phyloP scores from a whole-genome alignment of 2,888 invertebrate species.

The Patella caerulea region DNA sequence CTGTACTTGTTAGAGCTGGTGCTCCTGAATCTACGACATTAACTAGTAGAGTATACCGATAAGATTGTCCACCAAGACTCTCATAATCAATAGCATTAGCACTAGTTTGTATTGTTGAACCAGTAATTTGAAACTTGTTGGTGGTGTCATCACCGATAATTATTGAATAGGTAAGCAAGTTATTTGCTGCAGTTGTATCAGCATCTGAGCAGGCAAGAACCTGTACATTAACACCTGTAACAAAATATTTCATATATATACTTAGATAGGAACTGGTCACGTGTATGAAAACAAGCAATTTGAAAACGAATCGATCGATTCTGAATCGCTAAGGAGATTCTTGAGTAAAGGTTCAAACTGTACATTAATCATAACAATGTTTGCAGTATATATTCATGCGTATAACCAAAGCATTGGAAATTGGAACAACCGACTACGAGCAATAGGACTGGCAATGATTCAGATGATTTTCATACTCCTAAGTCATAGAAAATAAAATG shows the following conservation, averaged over 20 bases:
- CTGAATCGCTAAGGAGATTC: no score
- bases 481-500: no score
- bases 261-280: neutral
- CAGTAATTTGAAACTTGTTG: slow-evolving; percentile 32
- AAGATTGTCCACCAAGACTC: neutral
- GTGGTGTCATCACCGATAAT: slow-evolving; percentile 39
- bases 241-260: neutral
- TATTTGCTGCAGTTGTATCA: slow-evolving; percentile 36
- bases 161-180: slow-evolving; percentile 36
- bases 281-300: no score
- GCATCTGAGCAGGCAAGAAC: slow-evolving; percentile 46
- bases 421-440: no score
- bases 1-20: slow-evolving; percentile 12
- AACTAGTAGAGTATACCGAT: slow-evolving; percentile 17
- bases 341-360: no score
- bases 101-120: slow-evolving; percentile 36
- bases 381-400: no score
- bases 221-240: slow-evolving; percentile 36
- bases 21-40: slow-evolving; percentile 14
- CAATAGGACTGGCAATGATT: no score
- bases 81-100: slow-evolving; percentile 47
- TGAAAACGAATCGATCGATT: no score
- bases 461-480: no score
- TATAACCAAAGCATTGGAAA: no score
- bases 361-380: no score